These are phyloP conservation scores for Alouatta palliata DNA, from an alignment of 2,113 vertebrate genomes.

Conservation along the genomic window DNA sequence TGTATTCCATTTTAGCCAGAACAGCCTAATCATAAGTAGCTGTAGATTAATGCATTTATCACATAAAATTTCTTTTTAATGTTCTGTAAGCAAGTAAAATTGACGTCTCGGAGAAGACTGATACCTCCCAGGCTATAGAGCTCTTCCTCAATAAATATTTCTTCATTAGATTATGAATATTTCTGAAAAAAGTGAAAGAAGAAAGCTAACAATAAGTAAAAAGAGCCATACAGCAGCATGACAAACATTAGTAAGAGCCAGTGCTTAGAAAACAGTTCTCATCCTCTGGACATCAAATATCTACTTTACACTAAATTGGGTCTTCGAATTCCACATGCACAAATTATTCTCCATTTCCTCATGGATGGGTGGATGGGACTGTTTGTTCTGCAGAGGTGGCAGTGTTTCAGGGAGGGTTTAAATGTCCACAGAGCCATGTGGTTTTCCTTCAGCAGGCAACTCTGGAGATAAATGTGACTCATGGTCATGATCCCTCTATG, in stretches of 20 bases:
- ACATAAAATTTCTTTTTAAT: conserved; percentile 78
- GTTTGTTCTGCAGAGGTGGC: not conserved
- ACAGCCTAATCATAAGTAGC: conserved; percentile 71
- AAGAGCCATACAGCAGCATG: not conserved
- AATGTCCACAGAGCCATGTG: not conserved
- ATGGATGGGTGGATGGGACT: not conserved
- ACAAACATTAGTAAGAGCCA: not conserved
- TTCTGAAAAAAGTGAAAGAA: conserved; percentile 12
- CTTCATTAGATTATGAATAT: conserved; percentile 49
- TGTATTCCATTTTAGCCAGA: conserved; percentile 68
- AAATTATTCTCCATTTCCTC: not conserved
- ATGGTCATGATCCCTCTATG: not conserved
- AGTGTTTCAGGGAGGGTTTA: not conserved
- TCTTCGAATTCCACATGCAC: not conserved
- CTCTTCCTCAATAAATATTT: conserved; percentile 30
- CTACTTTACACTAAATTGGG: not conserved
- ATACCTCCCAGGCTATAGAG: conserved; percentile 32
- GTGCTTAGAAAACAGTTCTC: not conserved
- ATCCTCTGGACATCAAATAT: not conserved
- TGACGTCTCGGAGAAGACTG: conserved; percentile 63
- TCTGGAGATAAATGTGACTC: conserved; percentile 6
- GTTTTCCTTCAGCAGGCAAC: conserved; percentile 45
- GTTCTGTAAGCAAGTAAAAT: conserved; percentile 75
- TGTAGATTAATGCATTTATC: conserved; percentile 77
- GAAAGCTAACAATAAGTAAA: not conserved